A percentile compares a stretch with the other conserved stretches of the same genome.
These are phyloP conservation scores for Chouioia cunea DNA, from an alignment of 2,888 invertebrate species.

Conservation along the genomic window DNA sequence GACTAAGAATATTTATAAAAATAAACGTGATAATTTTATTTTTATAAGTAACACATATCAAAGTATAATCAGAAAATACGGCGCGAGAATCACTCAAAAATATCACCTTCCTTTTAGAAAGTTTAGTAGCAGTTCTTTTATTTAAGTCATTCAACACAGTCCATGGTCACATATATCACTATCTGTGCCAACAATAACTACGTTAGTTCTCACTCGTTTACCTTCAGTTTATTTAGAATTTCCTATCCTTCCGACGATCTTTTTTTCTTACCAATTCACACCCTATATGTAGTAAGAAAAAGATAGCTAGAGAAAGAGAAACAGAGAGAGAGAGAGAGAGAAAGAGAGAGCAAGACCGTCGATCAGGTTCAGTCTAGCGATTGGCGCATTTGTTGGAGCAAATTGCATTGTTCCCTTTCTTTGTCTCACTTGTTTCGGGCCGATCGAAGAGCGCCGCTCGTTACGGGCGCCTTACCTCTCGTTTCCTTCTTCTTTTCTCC, in stretches of 20 bases:
- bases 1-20: too few species aligned
- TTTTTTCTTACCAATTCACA: conserved; percentile 19
- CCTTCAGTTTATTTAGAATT: conserved; percentile 29
- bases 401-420: conserved; percentile 54
- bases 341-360: conserved; percentile 38
- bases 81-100: too few species aligned
- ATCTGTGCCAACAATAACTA: too few species aligned
- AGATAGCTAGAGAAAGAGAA: neutral
- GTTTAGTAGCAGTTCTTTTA: too few species aligned
- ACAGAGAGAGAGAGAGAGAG: neutral
- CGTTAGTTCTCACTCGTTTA: too few species aligned
- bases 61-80: too few species aligned
- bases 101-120: too few species aligned
- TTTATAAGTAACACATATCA: too few species aligned
- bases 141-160: too few species aligned
- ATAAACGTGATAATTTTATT: too few species aligned
- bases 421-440: conserved; percentile 19
- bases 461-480: conserved; percentile 6
- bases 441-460: conserved; percentile 21
- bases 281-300: too few species aligned
- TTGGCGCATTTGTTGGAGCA: conserved; percentile 55
- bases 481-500: neutral
- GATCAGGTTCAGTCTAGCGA: conserved; percentile 50
- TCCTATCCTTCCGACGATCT: conserved; percentile 18
- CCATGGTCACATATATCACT: too few species aligned